Percentiles rank a stretch among this genome's conserved stretches.
These are phyloP conservation scores for Palythoa grandiflora DNA, from an alignment of 92 coral and sea anemone species.

Conservation along the genomic window DNA sequence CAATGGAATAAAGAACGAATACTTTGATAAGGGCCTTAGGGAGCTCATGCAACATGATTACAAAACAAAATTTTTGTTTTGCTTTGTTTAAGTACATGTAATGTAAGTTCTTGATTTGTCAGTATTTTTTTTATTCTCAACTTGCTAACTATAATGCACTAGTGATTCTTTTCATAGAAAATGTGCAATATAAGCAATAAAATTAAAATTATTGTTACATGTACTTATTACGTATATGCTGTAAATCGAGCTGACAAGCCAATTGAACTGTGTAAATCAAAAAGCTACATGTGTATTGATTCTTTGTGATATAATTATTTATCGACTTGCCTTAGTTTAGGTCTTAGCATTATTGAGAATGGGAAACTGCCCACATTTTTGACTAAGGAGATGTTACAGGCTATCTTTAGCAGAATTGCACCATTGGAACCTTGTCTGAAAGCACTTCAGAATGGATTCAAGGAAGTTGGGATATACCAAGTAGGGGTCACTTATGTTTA, in stretches of 20 bases:
- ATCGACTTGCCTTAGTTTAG: slow-evolving; percentile 5
- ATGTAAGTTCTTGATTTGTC: too few species aligned
- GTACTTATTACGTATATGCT: background rate
- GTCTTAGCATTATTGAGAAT: slow-evolving; percentile 73
- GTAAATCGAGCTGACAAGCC: too few species aligned
- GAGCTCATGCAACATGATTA: slow-evolving; percentile 51
- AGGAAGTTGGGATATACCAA: slow-evolving; percentile 57
- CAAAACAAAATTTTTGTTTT: slow-evolving; percentile 6
- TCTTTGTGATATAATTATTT: background rate
- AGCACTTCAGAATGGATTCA: slow-evolving; percentile 50
- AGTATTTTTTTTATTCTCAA: too few species aligned
- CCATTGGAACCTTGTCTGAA: slow-evolving; percentile 33
- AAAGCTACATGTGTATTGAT: too few species aligned
- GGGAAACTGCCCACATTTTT: slow-evolving; percentile 44
- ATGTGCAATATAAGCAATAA: too few species aligned
- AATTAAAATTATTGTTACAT: too few species aligned
- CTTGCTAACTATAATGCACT: too few species aligned
- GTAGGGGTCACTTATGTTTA: slow-evolving; percentile 53
- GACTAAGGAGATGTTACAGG: slow-evolving; percentile 36
- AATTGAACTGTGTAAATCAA: too few species aligned
- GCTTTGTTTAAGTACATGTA: too few species aligned
- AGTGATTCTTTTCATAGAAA: too few species aligned
- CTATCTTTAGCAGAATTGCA: slow-evolving; percentile 26
- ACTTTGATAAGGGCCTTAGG: slow-evolving; percentile 57
- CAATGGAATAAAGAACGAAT: slow-evolving; percentile 45